Evolutionary conservation across 2,888 invertebrate species (phyloP), one percentile per base, ranked within the genome.

Genomic region (Lordiphosa andalusiaca): DNA sequence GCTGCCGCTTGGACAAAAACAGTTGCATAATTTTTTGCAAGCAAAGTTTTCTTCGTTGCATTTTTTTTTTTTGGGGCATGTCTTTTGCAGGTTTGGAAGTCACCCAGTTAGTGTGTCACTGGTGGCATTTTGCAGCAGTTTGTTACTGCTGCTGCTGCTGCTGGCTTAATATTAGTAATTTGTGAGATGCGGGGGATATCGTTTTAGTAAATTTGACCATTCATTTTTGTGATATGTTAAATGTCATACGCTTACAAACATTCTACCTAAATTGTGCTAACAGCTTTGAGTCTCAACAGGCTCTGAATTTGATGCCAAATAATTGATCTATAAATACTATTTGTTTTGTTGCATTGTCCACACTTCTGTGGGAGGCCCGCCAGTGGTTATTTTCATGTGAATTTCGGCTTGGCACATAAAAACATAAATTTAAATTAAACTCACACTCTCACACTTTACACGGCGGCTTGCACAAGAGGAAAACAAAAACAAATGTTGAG

Each of bases 91-190:
- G 53, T 71, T 83, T 84, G 68, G 77, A 66, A 84, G 77, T 73
- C 85, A 85, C 66, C 75, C 85, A 77, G 85, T 83, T 81, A 82
- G 82, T 82, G 82, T 82, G 82, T 82, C 82, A 82, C 71, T 83
- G n/a, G 67, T 82, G 82, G 85, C 83, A 83, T 82, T 83, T 44
- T 84, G 69, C 71, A 49, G 65, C 56, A 39, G 58, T 33, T 38
- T 53, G 71, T 54, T 53, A 42, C 54, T 23, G 59, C 56, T 41
- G 40, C 33, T 53, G n/a, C 54, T 23, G 59, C 56, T 52, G 49
- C 36, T 42, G 62, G 46, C 47, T 68, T 49, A 59, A 55, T 68
- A 65, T 68, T 55, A 68, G 59, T 70, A 61, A 73, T 73, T 71
- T 68, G 41, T 56, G 59, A 62, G 53, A 59, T 62, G 55, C 48